These are phyloP conservation scores for Acheta domesticus DNA, from an alignment of 2,888 invertebrate genomes.

Conservation along the genomic window DNA sequence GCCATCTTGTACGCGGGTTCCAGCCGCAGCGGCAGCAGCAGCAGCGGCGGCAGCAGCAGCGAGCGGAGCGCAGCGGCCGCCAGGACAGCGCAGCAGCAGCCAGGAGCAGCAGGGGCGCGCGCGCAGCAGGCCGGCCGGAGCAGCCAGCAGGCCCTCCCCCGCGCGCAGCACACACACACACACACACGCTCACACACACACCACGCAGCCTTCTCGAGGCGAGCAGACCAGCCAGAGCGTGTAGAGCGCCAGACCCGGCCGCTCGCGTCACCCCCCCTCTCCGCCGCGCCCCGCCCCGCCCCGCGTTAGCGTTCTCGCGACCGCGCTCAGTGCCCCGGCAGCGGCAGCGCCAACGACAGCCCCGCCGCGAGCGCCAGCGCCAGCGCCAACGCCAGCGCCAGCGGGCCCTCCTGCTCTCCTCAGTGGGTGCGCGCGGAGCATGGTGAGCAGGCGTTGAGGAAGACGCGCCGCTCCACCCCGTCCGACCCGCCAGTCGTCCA, in stretches of 20 bases:
- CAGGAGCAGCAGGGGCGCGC: background rate
- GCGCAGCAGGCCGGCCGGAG: background rate
- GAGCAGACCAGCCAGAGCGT: too few species aligned
- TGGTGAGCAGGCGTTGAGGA: background rate
- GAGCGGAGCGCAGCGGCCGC: background rate
- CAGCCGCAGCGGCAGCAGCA: slow-evolving; percentile 18
- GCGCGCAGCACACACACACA: too few species aligned
- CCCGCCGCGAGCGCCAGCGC: background rate
- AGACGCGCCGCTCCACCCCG: background rate
- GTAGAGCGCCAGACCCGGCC: background rate
- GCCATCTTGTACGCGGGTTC: slow-evolving; percentile 18
- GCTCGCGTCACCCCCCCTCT: too few species aligned
- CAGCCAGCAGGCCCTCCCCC: too few species aligned
- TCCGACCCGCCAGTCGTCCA: background rate
- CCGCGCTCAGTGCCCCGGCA: background rate
- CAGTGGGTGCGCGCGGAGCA: background rate
- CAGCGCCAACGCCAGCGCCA: background rate
- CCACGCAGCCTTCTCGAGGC: too few species aligned
- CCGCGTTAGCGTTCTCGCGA: background rate
- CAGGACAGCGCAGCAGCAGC: background rate
- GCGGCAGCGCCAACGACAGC: background rate
- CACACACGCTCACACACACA: too few species aligned
- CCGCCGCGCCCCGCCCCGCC: too few species aligned
- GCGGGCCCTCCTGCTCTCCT: background rate
- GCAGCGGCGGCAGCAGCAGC: background rate